Evolutionary conservation across 1,140 invertebrate species (phyloP), one percentile per base, ranked within the genome.

Genomic region (Chironomus striatipennis): DNA sequence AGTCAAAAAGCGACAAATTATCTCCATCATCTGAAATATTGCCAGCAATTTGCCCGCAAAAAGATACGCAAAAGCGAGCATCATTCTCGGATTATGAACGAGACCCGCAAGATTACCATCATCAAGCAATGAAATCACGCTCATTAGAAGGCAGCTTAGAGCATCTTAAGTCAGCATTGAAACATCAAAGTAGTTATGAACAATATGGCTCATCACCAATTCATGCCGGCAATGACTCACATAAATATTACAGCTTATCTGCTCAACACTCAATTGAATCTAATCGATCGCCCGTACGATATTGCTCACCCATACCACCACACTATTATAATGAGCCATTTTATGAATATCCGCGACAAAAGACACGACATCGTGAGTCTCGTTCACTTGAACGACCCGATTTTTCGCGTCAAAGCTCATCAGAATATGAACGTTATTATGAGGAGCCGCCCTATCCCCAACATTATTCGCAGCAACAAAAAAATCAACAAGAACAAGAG

Each of bases 201-300:
- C 17, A 70, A 57, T 57, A 57, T 57, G 12, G 47, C 18, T 18
- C 18, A 18, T 70, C 65, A 12, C 65, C 65, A 18, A 20, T 20
- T 17, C 65, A 70, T 70, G 1, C 24, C 24, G 47, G 2, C n/a
- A 12, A 57, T n/a, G 65, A 70, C 18, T 17, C 65, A 21, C 17
- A 70, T 20, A 20, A 18, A 70, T 70, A 20, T 10, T 70, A 21
- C 7, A 70, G 10, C 20, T 70, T 70, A 20, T 70, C 65, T 0
- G 65, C 65, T 20, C 65, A 70, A 70, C 65, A 70, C 9, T 70
- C 65, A 70, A 70, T 70, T 21, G 65, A 70, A 70, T 70, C 65
- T 18, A 70, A 70, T 73, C 80, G 79, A 18, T 74, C 74, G 17
- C 74, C 74, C 7, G 65, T 70, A 18, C 65, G 65, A 6, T 70